Conservation (phyloP, 2,888 invertebrate genomes). For the Epinotia bilunana region DNA sequence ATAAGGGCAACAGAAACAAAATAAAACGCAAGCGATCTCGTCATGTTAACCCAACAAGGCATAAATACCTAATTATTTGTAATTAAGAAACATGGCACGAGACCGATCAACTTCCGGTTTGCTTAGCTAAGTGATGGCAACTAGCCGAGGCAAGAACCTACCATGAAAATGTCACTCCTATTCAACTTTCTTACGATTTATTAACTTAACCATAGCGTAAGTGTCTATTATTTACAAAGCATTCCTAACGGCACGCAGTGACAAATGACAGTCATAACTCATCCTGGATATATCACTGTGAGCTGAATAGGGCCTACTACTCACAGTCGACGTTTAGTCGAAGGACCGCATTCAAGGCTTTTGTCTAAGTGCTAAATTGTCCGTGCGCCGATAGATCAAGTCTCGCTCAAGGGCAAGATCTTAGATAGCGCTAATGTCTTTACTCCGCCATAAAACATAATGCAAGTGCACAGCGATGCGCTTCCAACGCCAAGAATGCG, state of each 20-base stretch:
- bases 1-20: background rate
- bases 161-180: conserved; percentile 21
- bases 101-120: conserved; percentile 3
- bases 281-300: conserved; percentile 15
- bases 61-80: background rate
- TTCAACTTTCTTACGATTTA: conserved; percentile 18
- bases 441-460: conserved; percentile 42
- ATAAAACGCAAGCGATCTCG: conserved; percentile 1
- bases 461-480: conserved; percentile 20
- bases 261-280: conserved; percentile 35
- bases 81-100: conserved; percentile 20
- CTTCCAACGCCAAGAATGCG: conserved; percentile 34
- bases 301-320: conserved; percentile 31
- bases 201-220: conserved; percentile 19
- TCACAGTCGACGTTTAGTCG: conserved; percentile 19
- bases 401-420: conserved; percentile 53
- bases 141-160: conserved; percentile 3
- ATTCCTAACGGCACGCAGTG: conserved; percentile 24
- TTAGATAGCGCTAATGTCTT: conserved; percentile 52
- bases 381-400: conserved; percentile 46
- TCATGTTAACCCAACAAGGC: conserved; percentile 2
- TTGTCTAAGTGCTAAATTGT: conserved; percentile 49
- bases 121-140: background rate
- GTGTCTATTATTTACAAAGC: conserved; percentile 4
- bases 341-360: conserved; percentile 45